Percentiles rank a stretch among this genome's conserved stretches.
Conservation (phyloP, 2,113 vertebrate genomes). For the Chauna torquata region DNA sequence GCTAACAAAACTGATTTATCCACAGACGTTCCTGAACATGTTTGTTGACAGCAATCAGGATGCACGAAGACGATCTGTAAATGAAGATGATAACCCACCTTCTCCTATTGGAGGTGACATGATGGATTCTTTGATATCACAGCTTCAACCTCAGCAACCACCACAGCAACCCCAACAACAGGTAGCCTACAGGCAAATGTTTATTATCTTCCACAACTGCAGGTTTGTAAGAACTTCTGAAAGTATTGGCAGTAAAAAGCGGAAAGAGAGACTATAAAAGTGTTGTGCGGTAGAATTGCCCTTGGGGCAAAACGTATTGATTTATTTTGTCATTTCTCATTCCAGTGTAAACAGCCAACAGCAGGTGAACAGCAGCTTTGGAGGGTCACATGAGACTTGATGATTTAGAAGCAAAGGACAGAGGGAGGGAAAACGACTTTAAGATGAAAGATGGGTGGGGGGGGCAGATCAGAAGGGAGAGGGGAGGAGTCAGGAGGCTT, state of each 20-base stretch:
- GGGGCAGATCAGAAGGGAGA: neutral
- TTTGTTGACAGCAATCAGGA: conserved; percentile 99
- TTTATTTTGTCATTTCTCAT: conserved; percentile 36
- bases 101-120: conserved; percentile 94
- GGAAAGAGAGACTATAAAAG: neutral
- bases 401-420: neutral
- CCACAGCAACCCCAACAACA: conserved; percentile 78
- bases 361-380: neutral
- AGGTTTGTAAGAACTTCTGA: neutral
- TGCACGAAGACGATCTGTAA: conserved; percentile 93
- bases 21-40: conserved; percentile 97
- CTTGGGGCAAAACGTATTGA: neutral
- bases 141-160: conserved; percentile 84
- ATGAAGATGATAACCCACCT: conserved; percentile 97
- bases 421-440: neutral
- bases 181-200: conserved; percentile 65
- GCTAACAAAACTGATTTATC: conserved; percentile 22
- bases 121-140: conserved; percentile 92
- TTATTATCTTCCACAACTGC: neutral
- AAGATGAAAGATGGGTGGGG: neutral
- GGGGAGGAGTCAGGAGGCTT: neutral
- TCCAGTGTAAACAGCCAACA: neutral
- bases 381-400: conserved; percentile 14
- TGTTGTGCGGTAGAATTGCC: neutral
- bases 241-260: neutral